Conservation (phyloP, 2,888 invertebrate species). For the Lymantria dispar region DNA sequence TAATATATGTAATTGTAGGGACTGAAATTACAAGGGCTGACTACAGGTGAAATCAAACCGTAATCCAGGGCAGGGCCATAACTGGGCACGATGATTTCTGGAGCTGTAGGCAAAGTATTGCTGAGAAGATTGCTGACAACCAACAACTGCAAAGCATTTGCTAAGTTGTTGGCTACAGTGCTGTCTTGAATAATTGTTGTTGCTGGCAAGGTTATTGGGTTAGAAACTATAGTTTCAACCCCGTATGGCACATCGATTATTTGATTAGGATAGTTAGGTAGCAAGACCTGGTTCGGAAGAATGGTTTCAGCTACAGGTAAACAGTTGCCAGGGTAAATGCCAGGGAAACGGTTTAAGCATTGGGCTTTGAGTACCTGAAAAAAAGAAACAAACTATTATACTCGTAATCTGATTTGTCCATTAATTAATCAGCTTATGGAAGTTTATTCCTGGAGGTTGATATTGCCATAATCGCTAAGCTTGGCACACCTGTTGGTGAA, state of each 20-base stretch:
- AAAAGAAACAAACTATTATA: conserved; percentile 1
- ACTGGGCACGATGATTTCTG: conserved; percentile 28
- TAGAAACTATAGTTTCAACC: conserved; percentile 31
- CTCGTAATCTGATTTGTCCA: too few relatives aligned
- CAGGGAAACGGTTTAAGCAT: conserved; percentile 46
- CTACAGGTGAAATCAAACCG: conserved; percentile 8
- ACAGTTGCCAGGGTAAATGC: conserved; percentile 9
- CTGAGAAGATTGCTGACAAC: conserved; percentile 64
- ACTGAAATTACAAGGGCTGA: conserved; percentile 13
- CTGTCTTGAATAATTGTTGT: conserved; percentile 60
- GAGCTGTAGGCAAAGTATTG: conserved; percentile 49
- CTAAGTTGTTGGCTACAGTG: conserved; percentile 63
- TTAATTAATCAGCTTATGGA: too few relatives aligned
- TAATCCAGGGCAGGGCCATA: conserved; percentile 23
- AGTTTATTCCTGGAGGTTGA: too few relatives aligned
- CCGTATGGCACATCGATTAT: conserved; percentile 30
- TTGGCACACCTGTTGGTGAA: too few relatives aligned
- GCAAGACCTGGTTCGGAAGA: conserved; percentile 39
- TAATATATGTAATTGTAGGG: conserved; percentile 40
- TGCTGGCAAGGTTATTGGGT: conserved; percentile 27
- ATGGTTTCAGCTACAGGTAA: conserved; percentile 34
- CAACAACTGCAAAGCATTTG: conserved; percentile 62
- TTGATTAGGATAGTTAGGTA: conserved; percentile 23
- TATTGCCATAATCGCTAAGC: too few relatives aligned
- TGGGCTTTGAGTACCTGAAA: conserved; percentile 50